These are phyloP conservation scores for Typhlichthys eigenmanni DNA, from an alignment of 2,797 vertebrate species.

Conservation along the genomic window DNA sequence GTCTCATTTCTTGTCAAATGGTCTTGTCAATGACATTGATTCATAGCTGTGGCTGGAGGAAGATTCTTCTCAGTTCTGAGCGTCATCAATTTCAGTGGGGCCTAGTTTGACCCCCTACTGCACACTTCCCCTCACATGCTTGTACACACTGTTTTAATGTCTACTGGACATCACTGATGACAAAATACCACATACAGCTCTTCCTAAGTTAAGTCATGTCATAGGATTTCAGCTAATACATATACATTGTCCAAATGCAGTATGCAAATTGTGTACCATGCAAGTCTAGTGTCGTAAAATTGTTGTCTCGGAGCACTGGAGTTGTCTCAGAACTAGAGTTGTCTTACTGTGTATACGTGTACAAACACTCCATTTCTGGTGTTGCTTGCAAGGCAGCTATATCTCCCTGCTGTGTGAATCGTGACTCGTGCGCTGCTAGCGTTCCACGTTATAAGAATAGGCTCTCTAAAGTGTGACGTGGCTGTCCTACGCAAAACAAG, in stretches of 20 bases:
- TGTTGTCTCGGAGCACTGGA: not conserved
- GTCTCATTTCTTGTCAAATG: slow-evolving; percentile 64
- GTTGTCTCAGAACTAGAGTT: not conserved
- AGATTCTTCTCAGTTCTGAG: slow-evolving; percentile 19
- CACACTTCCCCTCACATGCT: not conserved
- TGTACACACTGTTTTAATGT: no score
- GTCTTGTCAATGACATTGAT: slow-evolving; percentile 49
- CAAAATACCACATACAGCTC: slow-evolving; percentile 7
- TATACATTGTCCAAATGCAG: no score
- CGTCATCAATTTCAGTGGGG: slow-evolving; percentile 41
- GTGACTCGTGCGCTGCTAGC: no score
- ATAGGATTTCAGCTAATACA: no score
- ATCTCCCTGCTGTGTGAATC: no score
- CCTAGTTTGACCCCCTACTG: slow-evolving; percentile 15
- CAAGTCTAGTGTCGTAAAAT: not conserved
- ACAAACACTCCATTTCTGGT: no score
- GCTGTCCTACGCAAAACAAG: no score
- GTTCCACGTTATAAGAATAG: no score
- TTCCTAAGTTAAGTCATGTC: not conserved
- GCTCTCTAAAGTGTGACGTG: no score
- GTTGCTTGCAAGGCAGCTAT: no score
- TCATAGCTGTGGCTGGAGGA: slow-evolving; percentile 36
- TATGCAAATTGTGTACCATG: not conserved
- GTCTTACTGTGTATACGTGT: no score
- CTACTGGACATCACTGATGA: not conserved